Evolutionary conservation across 2,797 vertebrate genomes (phyloP), one percentile per base, ranked within the genome.

Genomic region (Pangasius macronema): DNA sequence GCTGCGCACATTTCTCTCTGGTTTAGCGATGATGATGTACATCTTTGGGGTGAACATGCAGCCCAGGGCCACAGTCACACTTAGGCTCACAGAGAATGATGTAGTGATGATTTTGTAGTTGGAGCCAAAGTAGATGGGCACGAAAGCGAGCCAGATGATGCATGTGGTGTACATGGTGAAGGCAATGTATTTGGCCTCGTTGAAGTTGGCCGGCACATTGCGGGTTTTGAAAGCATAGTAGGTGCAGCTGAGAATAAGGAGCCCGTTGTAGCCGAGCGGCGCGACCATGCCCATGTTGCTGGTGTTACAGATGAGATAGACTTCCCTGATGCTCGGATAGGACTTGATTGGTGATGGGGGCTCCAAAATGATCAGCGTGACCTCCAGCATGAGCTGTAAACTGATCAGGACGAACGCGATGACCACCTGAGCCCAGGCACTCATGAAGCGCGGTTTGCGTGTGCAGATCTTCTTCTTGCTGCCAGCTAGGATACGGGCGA

Each of bases 401-500:
- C 98, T 97, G 91, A 99, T 97, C n/a, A 99, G 94, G 68, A 97
- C 94, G 70, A 94, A 98, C 82, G 98, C 97, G 0, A 99, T 99
- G 83, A 99, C 97, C 80, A 99, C 95, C 87, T 99, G 98, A 27
- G 98, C 98, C 96, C 98, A 99, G 1, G 98, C 98, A 0, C 98
- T 99, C 98, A 99, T 99, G 94, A 99, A 99, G 27, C 98, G 95
- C 0, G 99, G 99, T 90, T 99, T 99, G 87, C 95, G 95, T 4
- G 99, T 99, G 91, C 99, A 99, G 91, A 99, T 99, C 93, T 99
- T 99, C 95, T 99, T 99, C 93, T 99, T 99, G 95, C 99, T 99
- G 88, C 99, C 99, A 39, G 99, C 99, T 91, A 99, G 94, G 93
- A 99, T 99, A 86, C 98, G 96, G 0, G 99, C 99, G 33, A 99